Base-by-base conservation (phyloP, 2,888 invertebrate species). In the Lamellibrachia columna region DNA sequence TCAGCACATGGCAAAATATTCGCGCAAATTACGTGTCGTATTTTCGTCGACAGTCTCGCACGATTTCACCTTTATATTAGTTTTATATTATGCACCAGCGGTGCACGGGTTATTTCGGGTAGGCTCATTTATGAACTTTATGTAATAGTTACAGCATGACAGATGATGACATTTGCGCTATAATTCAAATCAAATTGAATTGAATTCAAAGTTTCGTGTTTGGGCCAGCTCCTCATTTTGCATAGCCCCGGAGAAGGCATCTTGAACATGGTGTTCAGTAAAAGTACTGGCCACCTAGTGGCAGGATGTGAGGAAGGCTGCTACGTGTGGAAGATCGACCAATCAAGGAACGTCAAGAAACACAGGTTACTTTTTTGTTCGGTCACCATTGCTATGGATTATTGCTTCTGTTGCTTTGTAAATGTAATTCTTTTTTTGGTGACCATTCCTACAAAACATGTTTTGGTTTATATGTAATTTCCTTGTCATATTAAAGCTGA, bases 251-350 rank as follows among this genome's bases (percentile, higher is more conserved):
- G 93, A n/a, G 94, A 94, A 0, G 95, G 95, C 93, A 94, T 95
- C 9, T 93, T 95, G 7, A 95, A 95, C 92, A 92, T 96, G 92
- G 94, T 94, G 11, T 94, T 94, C 92, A 94, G 94, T 93, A 53
- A 90, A 52, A 52, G 53, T 2, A 90, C 91, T 2, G 93, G 95
- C 60, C 93, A 94, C 90, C 93, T 96, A 92, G 92, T 96, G 53
- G 95, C 95, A 22, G 95, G 95, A 0, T 95, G 95, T 94, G 95
- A 95, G 92, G 93, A 94, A 4, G 95, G 95, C 0, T 95, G 95
- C 93, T 95, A 94, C 92, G 95, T 94, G 0, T 96, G 96, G 96
- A 93, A 93, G 7, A 93, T 95, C 3, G 93, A 94, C 4, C 75
- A 75, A 28, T 28, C n/a, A 2, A n/a, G n/a, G 0, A 75, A 28